Percentiles rank a stretch among this genome's conserved stretches.
phyloP scores from a whole-genome alignment of 2,797 vertebrate genomes.

The Channallabes apus region DNA sequence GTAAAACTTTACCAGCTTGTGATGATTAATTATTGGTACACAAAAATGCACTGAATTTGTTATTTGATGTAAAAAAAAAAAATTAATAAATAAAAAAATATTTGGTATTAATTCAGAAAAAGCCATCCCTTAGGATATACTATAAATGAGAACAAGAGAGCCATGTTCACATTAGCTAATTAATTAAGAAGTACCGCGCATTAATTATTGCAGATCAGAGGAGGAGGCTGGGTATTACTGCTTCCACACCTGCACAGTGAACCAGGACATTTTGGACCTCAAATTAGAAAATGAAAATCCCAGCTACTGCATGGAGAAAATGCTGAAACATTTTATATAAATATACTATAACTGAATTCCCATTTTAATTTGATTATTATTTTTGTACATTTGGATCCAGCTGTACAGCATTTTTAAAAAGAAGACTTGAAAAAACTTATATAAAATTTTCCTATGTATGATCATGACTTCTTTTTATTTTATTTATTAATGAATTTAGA shows the following conservation, averaged over 20 bases:
- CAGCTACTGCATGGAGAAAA: not conserved
- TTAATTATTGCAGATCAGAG: constrained; percentile 33
- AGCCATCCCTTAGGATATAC: constrained; percentile 40
- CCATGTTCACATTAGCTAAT: constrained; percentile 58
- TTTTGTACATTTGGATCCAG: not conserved
- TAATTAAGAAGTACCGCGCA: constrained; percentile 54
- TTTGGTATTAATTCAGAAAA: not conserved
- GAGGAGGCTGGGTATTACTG: constrained; percentile 43
- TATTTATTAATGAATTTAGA: not conserved
- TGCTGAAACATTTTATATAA: not conserved
- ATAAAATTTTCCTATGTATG: not conserved
- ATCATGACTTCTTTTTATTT: too few relatives aligned
- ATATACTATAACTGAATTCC: not conserved
- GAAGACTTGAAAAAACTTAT: not conserved
- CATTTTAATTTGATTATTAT: not conserved
- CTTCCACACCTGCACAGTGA: not conserved
- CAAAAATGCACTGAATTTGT: not conserved
- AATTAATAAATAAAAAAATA: too few relatives aligned
- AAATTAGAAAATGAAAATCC: not conserved
- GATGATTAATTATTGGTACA: not conserved
- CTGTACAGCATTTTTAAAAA: not conserved
- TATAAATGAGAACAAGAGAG: constrained; percentile 59
- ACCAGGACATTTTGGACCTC: not conserved
- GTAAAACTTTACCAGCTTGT: not conserved
- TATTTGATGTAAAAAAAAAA: not conserved